These are phyloP conservation scores for Melinopterus prodromus DNA, from an alignment of 2,888 invertebrate genomes.

Conservation along the genomic window DNA sequence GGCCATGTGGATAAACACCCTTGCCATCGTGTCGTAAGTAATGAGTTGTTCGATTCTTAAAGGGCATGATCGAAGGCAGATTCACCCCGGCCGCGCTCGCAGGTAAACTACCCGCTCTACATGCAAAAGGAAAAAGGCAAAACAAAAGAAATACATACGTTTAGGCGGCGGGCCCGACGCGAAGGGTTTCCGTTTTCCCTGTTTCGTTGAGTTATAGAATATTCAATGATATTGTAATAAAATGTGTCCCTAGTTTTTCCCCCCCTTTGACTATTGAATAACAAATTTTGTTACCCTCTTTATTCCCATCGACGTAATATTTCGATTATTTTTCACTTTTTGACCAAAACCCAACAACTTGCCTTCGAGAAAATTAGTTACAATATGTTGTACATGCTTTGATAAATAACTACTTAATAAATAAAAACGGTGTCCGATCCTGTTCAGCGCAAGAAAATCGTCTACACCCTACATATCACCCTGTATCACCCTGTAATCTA, in stretches of 20 bases:
- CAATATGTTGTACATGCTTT: too few species aligned
- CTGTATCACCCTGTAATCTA: too few species aligned
- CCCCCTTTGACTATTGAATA: slow-evolving; percentile 16
- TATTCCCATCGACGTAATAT: background rate
- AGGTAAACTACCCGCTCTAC: slow-evolving; percentile 22
- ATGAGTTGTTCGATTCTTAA: slow-evolving; percentile 18
- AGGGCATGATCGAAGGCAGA: slow-evolving; percentile 12
- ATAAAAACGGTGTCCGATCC: too few species aligned
- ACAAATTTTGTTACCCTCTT: slow-evolving; percentile 12
- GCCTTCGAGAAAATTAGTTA: too few species aligned
- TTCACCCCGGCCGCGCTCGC: background rate
- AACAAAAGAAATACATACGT: slow-evolving; percentile 20
- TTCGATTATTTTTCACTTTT: background rate
- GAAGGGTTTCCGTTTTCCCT: slow-evolving; percentile 12
- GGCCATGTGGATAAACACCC: slow-evolving; percentile 18
- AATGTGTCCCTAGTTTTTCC: slow-evolving; percentile 16
- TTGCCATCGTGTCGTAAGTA: slow-evolving; percentile 10
- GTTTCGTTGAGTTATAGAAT: slow-evolving; percentile 20
- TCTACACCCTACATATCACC: too few species aligned
- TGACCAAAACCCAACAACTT: background rate
- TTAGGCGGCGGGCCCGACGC: background rate
- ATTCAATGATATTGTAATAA: slow-evolving; percentile 27
- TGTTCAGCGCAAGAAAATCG: too few species aligned
- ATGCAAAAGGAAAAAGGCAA: slow-evolving; percentile 20
- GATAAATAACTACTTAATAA: too few species aligned